A percentile compares a stretch with the other conserved stretches of the same genome.
Evolutionary conservation across 2,113 vertebrate genomes (phyloP).

Genomic region (Rousettus leschenaultii): DNA sequence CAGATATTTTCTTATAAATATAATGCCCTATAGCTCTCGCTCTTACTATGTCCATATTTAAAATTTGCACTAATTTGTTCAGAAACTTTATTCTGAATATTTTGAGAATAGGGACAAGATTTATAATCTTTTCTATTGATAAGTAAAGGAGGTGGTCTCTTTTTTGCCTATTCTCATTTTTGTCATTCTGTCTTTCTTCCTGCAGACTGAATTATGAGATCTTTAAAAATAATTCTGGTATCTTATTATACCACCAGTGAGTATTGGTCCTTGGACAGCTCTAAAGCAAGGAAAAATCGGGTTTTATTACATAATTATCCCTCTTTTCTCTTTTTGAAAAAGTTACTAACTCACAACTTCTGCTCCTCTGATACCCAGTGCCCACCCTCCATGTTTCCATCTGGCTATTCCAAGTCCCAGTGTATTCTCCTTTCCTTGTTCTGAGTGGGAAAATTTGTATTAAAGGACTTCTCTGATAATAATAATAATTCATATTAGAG

Average conservation of each 20-base stretch:
- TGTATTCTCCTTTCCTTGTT: background rate
- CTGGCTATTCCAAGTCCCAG: background rate
- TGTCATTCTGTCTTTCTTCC: background rate
- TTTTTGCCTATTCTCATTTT: background rate
- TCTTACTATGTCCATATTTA: background rate
- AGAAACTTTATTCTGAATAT: background rate
- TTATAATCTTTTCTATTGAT: background rate
- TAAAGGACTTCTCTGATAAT: background rate
- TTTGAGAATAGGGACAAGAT: background rate
- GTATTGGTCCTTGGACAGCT: background rate
- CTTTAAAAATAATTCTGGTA: background rate
- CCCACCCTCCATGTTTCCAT: background rate
- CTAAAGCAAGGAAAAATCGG: background rate
- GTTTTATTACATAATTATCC: background rate
- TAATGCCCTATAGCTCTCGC: background rate
- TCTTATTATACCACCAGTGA: background rate
- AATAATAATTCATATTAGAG: background rate
- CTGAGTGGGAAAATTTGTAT: background rate
- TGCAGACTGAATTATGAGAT: background rate
- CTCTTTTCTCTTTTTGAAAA: background rate
- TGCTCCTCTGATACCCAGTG: background rate
- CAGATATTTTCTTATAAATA: background rate
- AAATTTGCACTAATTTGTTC: background rate
- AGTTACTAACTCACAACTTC: background rate
- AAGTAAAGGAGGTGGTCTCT: background rate